These are phyloP conservation scores for Enteromius paludinosus DNA, from an alignment of 2,797 vertebrate species.

Conservation along the genomic window DNA sequence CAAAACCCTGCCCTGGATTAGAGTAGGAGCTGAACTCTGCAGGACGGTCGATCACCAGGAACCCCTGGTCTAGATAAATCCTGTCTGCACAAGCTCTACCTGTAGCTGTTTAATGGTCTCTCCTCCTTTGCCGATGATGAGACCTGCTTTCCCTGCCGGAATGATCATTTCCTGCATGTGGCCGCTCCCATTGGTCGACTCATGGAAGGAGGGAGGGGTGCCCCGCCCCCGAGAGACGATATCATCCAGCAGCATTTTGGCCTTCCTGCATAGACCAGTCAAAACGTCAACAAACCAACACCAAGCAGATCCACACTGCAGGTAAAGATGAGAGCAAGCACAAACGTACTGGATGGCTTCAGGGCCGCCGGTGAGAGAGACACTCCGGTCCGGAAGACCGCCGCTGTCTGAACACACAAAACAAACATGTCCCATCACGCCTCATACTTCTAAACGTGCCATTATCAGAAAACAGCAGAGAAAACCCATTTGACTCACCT, in stretches of 20 bases:
- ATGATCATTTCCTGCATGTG: slow-evolving; percentile 95
- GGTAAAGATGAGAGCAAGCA: neutral
- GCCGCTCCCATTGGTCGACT: slow-evolving; percentile 86
- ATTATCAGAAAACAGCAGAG: neutral
- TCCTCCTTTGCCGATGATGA: slow-evolving; percentile 94
- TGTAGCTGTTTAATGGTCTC: slow-evolving; percentile 86
- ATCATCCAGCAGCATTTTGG: slow-evolving; percentile 90
- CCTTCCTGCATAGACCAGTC: slow-evolving; percentile 77
- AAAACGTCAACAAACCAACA: neutral
- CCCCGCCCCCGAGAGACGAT: slow-evolving; percentile 90
- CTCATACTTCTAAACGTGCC: neutral
- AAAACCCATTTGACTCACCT: slow-evolving; percentile 70
- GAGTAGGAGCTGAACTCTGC: too few species aligned
- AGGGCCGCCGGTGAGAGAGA: slow-evolving; percentile 89
- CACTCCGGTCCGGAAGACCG: slow-evolving; percentile 86
- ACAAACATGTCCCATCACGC: neutral
- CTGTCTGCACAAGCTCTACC: neutral
- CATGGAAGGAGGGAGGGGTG: slow-evolving; percentile 83
- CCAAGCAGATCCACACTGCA: neutral
- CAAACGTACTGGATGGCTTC: slow-evolving; percentile 84
- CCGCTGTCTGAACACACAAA: slow-evolving; percentile 82
- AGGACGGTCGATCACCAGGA: too few species aligned
- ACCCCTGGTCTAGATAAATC: neutral
- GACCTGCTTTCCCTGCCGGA: slow-evolving; percentile 85
- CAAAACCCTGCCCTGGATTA: too few species aligned